Evolutionary conservation across 2,888 invertebrate species (phyloP), one percentile per base, ranked within the genome.

Genomic region (Helicoverpa assulta): DNA sequence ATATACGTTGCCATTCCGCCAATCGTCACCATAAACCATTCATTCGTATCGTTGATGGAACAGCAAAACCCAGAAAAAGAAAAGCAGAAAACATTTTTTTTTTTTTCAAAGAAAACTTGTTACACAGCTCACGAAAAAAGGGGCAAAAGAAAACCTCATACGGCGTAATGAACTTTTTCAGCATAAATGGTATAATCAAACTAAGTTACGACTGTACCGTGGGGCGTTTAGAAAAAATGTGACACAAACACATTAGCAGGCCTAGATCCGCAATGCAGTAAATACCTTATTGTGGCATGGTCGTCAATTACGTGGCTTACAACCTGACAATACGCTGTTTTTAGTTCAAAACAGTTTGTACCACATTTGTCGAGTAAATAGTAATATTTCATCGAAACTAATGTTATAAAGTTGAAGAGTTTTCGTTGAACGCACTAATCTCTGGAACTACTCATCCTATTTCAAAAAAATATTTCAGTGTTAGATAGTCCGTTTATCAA

Each of bases 201-300:
- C 55, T 50, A 43, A 77, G 59, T 74, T 60, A 74, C 59, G 59
- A 59, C 55, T 26, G 50, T 29, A 29, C 72, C 52, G 18, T 19
- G 14, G 19, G 10, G 50, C 47, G 47, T 43, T 69, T 69, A 67
- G 63, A 74, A 83, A 83, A 83, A 78, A 62, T 54, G 55, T 83
- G 72, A 62, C 75, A 78, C 59, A 69, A 69, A 73, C 77, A 80
- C 80, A 77, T 80, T 78, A 73, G 69, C 40, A 61, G 63, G 63
- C 61, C 61, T 61, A 59, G 62, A 70, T 74, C 83, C 73, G 81
- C 81, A 81, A 70, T 81, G 81, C 81, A 81, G 81, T 83, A 83
- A 75, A 80, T 78, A 83, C 61, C 19, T 58, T 77, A 61, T 18
- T 60, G 52, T 64, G 69, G 62, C 19, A 63, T 21, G 62, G 60